Conservation (phyloP, 2,888 invertebrate genomes). For the Lithophane semibrunnea region DNA sequence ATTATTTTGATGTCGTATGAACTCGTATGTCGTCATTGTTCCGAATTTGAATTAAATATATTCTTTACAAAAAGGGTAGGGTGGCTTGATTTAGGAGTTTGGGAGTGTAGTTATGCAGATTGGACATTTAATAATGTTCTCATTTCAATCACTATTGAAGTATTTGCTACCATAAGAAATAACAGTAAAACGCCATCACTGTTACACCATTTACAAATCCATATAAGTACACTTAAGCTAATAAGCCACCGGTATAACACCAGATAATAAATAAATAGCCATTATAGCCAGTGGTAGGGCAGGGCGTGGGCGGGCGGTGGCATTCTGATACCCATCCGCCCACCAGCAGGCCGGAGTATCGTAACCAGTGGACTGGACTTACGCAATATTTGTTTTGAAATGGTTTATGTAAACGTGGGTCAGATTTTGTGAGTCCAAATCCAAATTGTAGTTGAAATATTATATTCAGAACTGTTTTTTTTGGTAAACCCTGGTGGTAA, state of each 20-base stretch:
- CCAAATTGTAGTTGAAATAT: background rate
- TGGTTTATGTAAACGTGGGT: slow-evolving; percentile 9
- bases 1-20: background rate
- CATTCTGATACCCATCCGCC: slow-evolving; percentile 67
- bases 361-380: slow-evolving; percentile 44
- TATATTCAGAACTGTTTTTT: slow-evolving; percentile 20
- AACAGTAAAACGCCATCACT: slow-evolving; percentile 4
- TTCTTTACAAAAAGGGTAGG: background rate
- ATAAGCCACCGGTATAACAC: slow-evolving; percentile 42
- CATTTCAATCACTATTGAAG: background rate
- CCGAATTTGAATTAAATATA: background rate
- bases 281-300: slow-evolving; percentile 40
- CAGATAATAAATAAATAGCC: slow-evolving; percentile 48
- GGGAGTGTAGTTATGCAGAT: background rate
- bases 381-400: slow-evolving; percentile 58
- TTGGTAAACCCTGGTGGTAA: background rate
- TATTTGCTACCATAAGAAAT: background rate
- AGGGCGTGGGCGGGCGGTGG: slow-evolving; percentile 60
- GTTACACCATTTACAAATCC: slow-evolving; percentile 10
- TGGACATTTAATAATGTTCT: background rate
- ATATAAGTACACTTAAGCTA: slow-evolving; percentile 19
- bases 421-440: slow-evolving; percentile 24
- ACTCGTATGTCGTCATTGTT: background rate
- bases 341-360: slow-evolving; percentile 57
- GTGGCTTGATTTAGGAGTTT: background rate